A percentile compares a stretch with the other conserved stretches of the same genome.
phyloP scores from a whole-genome alignment of 23 tunicate species.

The Oikopleura dioica region DNA sequence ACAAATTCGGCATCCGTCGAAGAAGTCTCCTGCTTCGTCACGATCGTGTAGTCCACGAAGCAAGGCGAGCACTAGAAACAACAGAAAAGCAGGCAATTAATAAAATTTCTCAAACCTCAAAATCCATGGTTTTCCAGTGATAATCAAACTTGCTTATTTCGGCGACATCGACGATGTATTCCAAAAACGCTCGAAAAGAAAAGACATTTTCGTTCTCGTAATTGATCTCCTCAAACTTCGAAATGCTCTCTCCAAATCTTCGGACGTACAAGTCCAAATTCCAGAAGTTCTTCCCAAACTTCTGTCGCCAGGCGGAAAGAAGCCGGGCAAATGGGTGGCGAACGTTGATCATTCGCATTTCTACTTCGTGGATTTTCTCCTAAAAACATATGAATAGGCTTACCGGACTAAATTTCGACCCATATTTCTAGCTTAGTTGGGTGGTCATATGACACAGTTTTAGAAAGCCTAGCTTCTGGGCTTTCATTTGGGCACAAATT shows the following conservation, averaged over 20 bases:
- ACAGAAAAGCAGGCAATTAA: no score
- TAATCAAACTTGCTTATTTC: background rate
- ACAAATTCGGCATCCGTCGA: background rate
- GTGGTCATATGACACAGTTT: no score
- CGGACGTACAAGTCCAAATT: background rate
- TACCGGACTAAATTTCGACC: no score
- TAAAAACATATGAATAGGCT: no score
- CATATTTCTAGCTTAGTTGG: no score
- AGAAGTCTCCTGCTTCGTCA: background rate
- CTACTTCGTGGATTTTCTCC: no score
- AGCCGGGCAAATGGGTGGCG: background rate
- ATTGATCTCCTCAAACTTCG: background rate
- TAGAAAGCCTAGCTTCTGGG: no score
- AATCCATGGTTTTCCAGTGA: background rate
- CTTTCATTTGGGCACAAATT: no score
- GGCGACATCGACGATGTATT: background rate
- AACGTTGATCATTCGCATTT: background rate
- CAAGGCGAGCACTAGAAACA: background rate
- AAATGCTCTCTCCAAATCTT: no score
- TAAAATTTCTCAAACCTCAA: no score
- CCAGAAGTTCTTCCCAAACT: background rate
- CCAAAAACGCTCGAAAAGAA: background rate
- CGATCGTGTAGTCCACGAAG: background rate
- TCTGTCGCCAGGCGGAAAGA: background rate
- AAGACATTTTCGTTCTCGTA: background rate